Evolutionary conservation across 2,888 invertebrate species (phyloP).

Genomic region (Reticulitermes lucifugus): DNA sequence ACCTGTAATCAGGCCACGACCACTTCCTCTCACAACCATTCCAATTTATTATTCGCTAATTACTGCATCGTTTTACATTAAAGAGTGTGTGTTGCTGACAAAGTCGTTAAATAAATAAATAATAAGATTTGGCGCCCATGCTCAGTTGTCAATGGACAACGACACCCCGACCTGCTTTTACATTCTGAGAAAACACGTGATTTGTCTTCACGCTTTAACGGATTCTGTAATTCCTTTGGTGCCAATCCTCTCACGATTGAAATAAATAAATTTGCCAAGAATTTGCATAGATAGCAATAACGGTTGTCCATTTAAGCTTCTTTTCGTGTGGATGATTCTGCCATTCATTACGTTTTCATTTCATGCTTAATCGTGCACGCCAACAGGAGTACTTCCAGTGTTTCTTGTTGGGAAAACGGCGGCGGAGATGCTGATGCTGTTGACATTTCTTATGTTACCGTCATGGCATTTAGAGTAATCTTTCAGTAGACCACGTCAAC

Average conservation of each 20-base stretch:
- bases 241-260: not conserved
- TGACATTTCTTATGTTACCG: not conserved
- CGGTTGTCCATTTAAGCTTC: not conserved
- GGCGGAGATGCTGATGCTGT: not conserved
- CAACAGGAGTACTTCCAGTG: not conserved
- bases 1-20: too few relatives aligned
- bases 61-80: too few relatives aligned
- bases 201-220: conserved; percentile 29
- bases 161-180: not conserved
- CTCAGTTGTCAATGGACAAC: not conserved
- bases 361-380: conserved; percentile 9
- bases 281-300: not conserved
- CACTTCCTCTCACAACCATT: too few relatives aligned
- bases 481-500: not conserved
- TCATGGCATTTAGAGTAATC: not conserved
- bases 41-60: too few relatives aligned
- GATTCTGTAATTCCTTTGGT: not conserved
- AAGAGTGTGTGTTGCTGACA: too few relatives aligned
- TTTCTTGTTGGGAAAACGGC: conserved; percentile 3
- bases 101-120: too few relatives aligned
- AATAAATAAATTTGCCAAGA: not conserved
- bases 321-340: not conserved
- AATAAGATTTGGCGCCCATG: not conserved
- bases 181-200: not conserved
- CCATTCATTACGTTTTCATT: conserved; percentile 1